Percentiles rank a stretch among this genome's conserved stretches.
phyloP scores from a whole-genome alignment of 2,888 invertebrate genomes.

The Hyposoter didymator region DNA sequence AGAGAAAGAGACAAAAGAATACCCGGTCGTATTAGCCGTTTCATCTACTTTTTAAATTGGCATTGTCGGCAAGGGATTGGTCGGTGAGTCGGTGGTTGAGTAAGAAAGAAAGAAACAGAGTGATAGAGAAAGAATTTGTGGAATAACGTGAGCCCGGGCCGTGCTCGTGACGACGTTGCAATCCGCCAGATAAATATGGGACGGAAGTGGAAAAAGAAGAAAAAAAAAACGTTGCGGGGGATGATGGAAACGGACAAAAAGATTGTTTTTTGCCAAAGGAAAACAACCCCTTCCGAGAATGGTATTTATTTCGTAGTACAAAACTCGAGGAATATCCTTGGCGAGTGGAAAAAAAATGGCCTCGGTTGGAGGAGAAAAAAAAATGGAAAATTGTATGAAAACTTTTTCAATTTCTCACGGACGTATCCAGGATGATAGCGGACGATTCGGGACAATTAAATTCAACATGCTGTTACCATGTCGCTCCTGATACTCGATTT shows the following conservation, averaged over 20 bases:
- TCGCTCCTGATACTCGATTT: constrained; percentile 34
- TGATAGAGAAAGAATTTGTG: constrained; percentile 44
- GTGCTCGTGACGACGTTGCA: constrained; percentile 33
- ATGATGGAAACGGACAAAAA: constrained; percentile 41
- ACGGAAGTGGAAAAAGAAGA: constrained; percentile 39
- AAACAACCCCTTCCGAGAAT: neutral
- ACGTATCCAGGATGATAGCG: constrained; percentile 72
- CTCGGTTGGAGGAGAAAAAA: neutral
- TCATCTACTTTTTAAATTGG: constrained; percentile 68
- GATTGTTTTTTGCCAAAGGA: neutral
- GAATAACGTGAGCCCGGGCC: constrained; percentile 34
- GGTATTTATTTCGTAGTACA: neutral
- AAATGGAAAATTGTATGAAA: constrained; percentile 67
- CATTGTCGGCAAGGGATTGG: constrained; percentile 51
- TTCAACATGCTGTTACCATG: constrained; percentile 38
- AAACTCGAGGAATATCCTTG: neutral
- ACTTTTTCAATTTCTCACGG: constrained; percentile 78
- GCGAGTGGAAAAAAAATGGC: neutral
- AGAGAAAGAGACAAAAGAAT: neutral
- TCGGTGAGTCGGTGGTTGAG: neutral
- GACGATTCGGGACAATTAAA: constrained; percentile 73
- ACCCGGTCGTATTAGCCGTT: constrained; percentile 34
- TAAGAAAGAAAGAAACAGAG: constrained; percentile 1
- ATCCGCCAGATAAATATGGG: constrained; percentile 64
- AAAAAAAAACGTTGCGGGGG: constrained; percentile 26